Percentiles rank a stretch among this genome's conserved stretches.
Evolutionary conservation across 2,113 vertebrate genomes (phyloP).

Genomic region (Microcebus tavaratra): DNA sequence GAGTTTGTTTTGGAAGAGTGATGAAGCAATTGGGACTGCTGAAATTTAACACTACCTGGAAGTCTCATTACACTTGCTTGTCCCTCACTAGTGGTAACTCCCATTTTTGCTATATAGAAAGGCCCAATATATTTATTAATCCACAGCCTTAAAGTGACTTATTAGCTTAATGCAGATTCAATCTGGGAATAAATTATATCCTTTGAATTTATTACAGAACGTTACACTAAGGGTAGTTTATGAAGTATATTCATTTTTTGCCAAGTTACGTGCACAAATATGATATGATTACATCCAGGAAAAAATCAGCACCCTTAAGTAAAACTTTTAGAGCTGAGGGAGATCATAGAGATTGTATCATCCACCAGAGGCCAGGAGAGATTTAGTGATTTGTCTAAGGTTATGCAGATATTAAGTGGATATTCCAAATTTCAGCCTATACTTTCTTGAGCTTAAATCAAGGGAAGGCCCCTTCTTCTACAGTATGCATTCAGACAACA

Average conservation of each 20-base stretch:
- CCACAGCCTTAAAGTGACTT: not conserved
- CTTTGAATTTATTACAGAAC: constrained; percentile 18
- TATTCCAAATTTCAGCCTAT: not conserved
- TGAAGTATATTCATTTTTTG: not conserved
- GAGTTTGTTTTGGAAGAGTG: not conserved
- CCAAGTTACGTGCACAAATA: not conserved
- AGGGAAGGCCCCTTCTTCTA: not conserved
- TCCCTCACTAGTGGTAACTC: not conserved
- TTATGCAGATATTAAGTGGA: constrained; percentile 15
- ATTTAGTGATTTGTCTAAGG: constrained; percentile 49
- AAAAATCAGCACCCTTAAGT: constrained; percentile 37
- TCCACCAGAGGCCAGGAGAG: constrained; percentile 13
- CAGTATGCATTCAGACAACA: not conserved
- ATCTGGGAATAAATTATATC: not conserved
- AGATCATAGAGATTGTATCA: constrained; percentile 36
- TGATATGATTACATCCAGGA: not conserved
- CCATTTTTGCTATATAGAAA: constrained; percentile 10
- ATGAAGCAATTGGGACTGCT: not conserved
- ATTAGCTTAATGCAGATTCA: not conserved
- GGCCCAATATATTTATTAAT: constrained; percentile 25
- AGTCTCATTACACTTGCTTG: not conserved
- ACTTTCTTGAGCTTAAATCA: not conserved
- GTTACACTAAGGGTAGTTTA: not conserved
- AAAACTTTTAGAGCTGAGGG: constrained; percentile 41
- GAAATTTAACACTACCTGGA: not conserved